Base-by-base conservation (phyloP, 2,797 vertebrate species). In the Astyanax mexicanus region DNA sequence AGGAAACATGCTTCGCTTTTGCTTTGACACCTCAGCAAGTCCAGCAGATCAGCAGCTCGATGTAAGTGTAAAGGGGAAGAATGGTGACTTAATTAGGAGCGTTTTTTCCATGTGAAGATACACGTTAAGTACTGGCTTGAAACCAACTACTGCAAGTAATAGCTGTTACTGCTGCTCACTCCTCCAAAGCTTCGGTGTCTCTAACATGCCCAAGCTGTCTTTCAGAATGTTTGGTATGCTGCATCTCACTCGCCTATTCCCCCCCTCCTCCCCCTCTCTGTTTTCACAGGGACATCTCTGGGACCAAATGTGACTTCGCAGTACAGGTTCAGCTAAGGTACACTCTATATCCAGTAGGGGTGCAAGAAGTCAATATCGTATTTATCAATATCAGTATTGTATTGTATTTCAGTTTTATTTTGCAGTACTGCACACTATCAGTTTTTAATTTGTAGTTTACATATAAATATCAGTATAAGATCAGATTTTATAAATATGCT, bases 301-400 rank as follows among this genome's bases (percentile, higher is more conserved):
- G 96, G 95, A 99, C 96, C 95, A 99, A 99, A 93, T 99, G 97
- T 91, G 98, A 99, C 91, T 99, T 99, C 90, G 96, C 96, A 80
- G 97, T 99, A 86, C 98, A 99, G 93, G 98, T 99, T 88, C 98
- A 99, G 91, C 92, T 99, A 93, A 96, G 98, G 98, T 99, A 88
- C 79, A n/a, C n/a, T n/a, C n/a, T n/a, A n/a, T n/a, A n/a, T n/a
- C n/a, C n/a, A n/a, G n/a, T n/a, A n/a, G n/a, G n/a, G n/a, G n/a
- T n/a, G n/a, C n/a, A n/a, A n/a, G n/a, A n/a, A n/a, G n/a, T n/a
- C n/a, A n/a, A n/a, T n/a, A n/a, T n/a, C n/a, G n/a, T n/a, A n/a
- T n/a, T n/a, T n/a, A n/a, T n/a, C n/a, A n/a, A n/a, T n/a, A n/a
- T n/a, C n/a, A n/a, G n/a, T n/a, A n/a, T n/a, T n/a, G n/a, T n/a